phyloP scores from a whole-genome alignment of 2,888 invertebrate genomes.

The Sarcophaga rosellei region DNA sequence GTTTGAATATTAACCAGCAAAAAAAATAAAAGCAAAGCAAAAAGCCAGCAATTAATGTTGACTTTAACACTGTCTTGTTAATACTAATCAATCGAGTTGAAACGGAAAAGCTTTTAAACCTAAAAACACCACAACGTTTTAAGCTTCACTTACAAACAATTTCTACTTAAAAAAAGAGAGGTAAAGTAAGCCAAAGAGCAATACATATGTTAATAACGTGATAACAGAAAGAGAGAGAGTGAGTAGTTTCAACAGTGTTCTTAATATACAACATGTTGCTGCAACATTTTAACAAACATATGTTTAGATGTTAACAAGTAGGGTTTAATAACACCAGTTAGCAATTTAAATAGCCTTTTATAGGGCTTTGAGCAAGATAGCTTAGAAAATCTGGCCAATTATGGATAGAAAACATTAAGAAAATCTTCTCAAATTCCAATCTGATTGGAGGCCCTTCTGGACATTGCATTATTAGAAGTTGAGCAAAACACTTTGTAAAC shows the following conservation, averaged over 20 bases:
- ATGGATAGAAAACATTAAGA: too few species aligned
- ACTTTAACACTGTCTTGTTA: conserved; percentile 36
- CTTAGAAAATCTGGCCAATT: too few species aligned
- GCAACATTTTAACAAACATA: too few species aligned
- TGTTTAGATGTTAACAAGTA: too few species aligned
- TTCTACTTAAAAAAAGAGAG: conserved; percentile 10
- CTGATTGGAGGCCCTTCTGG: neutral
- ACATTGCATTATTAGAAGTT: neutral
- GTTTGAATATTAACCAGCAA: conserved; percentile 1
- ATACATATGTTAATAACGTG: neutral
- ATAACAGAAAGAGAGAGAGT: neutral
- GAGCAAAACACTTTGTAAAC: too few species aligned
- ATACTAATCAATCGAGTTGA: conserved; percentile 39
- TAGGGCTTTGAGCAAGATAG: too few species aligned
- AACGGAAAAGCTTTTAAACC: conserved; percentile 53
- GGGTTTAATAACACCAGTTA: too few species aligned
- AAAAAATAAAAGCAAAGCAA: neutral
- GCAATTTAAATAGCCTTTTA: too few species aligned
- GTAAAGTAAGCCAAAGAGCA: neutral
- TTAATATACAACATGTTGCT: too few species aligned
- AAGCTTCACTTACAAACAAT: conserved; percentile 31
- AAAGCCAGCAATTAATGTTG: conserved; percentile 4
- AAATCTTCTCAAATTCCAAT: neutral
- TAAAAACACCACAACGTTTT: conserved; percentile 10
- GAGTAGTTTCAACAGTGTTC: too few species aligned